Base-by-base conservation (phyloP, 2,888 invertebrate genomes). In the Euzetes globulus region DNA sequence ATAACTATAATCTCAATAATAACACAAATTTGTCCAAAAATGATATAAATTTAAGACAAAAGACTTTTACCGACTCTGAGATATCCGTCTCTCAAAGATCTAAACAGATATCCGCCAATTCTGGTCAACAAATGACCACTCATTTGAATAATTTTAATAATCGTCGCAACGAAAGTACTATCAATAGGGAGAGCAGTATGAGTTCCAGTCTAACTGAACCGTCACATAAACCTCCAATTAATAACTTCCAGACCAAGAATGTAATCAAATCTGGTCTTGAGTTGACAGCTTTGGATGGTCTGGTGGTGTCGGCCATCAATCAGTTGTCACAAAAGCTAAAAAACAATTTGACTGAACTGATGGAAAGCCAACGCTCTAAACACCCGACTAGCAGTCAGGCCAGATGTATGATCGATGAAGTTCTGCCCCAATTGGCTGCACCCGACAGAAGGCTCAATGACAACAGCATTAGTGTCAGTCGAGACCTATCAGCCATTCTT, bases 231-330 rank as follows among this genome's bases (percentile, higher is more conserved):
- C 52, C 52, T 6, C 52, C 52, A 9, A 1, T 52, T 5, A 52
- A 19, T 52, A n/a, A 1, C 9, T 41, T 41, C 13, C 50, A 27
- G 29, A 33, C 68, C 11, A 45, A 27, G 25, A 41, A 41, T 41
- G 4, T 7, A 33, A 37, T 9, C 15, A 45, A 55, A 58, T 13
- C 68, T 4, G 15, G 41, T 3, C 25, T n/a, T 13, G 52, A 37
- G 33, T 65, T 68, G n/a, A 37, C 60, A 15, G 70, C 45, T 13
- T 77, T 84, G 76, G 86, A 86, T 79, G 83, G 82, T 77, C 81
- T 86, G 71, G 84, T 86, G 55, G 84, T 86, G 73, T 83, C 85
- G 25, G 85, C 86, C 25, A 84, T 86, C 73, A 83, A 84, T 80
- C 85, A 85, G 76, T 80, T 86, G 75, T 85, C 86, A 29, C 81